Evolutionary conservation across 2,888 invertebrate genomes (phyloP).

Genomic region (Pachycephus smyrnensis): DNA sequence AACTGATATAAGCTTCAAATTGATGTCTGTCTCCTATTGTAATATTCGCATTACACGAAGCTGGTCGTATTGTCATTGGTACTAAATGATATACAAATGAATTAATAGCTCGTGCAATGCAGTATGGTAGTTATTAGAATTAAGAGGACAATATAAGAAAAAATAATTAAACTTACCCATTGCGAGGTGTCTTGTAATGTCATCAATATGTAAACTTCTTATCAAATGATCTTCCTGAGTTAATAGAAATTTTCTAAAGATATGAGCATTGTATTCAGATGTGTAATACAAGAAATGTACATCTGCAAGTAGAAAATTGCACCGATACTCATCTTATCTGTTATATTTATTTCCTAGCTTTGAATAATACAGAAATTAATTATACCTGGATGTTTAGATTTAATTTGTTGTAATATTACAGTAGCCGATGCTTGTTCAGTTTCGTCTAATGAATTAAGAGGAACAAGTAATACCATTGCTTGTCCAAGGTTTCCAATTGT

Average conservation of each 20-base stretch:
- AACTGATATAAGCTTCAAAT: slow-evolving; percentile 74
- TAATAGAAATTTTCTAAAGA: slow-evolving; percentile 42
- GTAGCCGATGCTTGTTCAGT: slow-evolving; percentile 33
- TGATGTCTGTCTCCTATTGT: slow-evolving; percentile 56
- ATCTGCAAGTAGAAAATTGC: slow-evolving; percentile 37
- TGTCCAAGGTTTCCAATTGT: slow-evolving; percentile 50
- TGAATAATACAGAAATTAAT: slow-evolving; percentile 11
- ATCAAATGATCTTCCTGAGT: slow-evolving; percentile 49
- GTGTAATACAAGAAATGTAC: slow-evolving; percentile 50
- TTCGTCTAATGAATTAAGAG: slow-evolving; percentile 32
- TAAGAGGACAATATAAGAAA: background rate
- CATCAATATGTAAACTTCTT: slow-evolving; percentile 39
- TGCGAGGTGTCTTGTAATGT: slow-evolving; percentile 36
- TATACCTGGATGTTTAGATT: slow-evolving; percentile 49
- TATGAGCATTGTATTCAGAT: slow-evolving; percentile 35
- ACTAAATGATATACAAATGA: slow-evolving; percentile 30
- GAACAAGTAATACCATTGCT: slow-evolving; percentile 47
- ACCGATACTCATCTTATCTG: background rate
- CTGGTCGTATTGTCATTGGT: slow-evolving; percentile 46
- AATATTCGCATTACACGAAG: slow-evolving; percentile 27
- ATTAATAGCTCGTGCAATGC: background rate
- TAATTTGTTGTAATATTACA: slow-evolving; percentile 40
- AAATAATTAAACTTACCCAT: slow-evolving; percentile 31
- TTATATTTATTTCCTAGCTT: background rate
- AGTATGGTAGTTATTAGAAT: background rate